Conservation (phyloP, 1,140 invertebrate genomes). For the Chelonus insularis region DNA sequence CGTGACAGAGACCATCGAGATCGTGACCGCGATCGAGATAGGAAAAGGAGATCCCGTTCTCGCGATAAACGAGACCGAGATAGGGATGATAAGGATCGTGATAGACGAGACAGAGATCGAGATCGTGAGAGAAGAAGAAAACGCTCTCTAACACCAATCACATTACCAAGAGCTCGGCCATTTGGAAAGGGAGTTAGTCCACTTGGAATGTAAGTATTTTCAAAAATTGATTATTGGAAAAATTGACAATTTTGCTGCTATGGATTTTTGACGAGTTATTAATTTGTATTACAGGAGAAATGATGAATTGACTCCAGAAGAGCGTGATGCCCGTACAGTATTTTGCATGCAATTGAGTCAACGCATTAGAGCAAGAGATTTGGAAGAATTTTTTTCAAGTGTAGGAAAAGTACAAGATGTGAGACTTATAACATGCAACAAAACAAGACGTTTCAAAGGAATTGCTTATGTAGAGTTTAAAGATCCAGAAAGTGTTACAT, state of each 20-base stretch:
- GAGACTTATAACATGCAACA: constrained; percentile 97
- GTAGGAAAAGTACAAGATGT: constrained; percentile 99
- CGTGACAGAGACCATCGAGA: constrained; percentile 31
- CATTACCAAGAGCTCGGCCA: constrained; percentile 55
- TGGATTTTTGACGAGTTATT: background rate
- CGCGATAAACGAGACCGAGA: constrained; percentile 42
- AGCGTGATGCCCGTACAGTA: constrained; percentile 96
- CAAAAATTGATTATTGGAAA: constrained; percentile 1
- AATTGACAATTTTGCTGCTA: background rate
- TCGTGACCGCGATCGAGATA: constrained; percentile 47
- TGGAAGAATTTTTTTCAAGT: constrained; percentile 99
- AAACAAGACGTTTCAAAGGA: constrained; percentile 97
- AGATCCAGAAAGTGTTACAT: constrained; percentile 94
- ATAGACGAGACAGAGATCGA: constrained; percentile 25
- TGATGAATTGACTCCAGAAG: constrained; percentile 91
- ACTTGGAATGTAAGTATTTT: constrained; percentile 54
- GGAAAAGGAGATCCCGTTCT: constrained; percentile 37
- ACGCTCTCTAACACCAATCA: constrained; percentile 58
- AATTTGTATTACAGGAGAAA: constrained; percentile 39
- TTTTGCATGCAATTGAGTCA: constrained; percentile 98
- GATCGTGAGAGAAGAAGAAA: constrained; percentile 46
- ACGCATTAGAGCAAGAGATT: constrained; percentile 89
- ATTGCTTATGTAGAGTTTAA: constrained; percentile 99
- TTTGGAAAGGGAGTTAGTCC: constrained; percentile 57
- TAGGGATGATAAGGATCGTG: background rate